Evolutionary conservation across 2,888 invertebrate species (phyloP), one percentile per base, ranked within the genome.

Genomic region (Sphecodes monilicornis): DNA sequence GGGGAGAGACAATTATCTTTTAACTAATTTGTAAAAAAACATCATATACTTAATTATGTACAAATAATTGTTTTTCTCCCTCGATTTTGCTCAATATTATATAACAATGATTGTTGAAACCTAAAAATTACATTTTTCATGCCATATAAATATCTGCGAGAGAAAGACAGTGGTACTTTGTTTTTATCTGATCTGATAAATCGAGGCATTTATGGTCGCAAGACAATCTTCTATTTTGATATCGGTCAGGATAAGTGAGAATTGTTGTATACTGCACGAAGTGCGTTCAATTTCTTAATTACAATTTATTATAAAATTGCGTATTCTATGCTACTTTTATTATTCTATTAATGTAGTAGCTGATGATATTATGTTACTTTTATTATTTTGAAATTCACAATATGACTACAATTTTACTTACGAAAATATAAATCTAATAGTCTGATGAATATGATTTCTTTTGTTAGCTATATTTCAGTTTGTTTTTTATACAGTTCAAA

Each of bases 101-200:
- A 16, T 32, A 64, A 64, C 16, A 8, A 64, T 3, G 18, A 8
- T 18, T 32, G 64, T 18, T 22, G 32, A 64, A 64, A 32, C 10
- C 22, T 18, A 22, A 64, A 18, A 32, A 32, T 64, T 3, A 16
- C 18, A 64, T 29, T 6, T 39, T 39, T 50, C 18, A 29, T 26
- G 46, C 32, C 10, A 13, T 46, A 18, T 16, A 60, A 32, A 22
- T 36, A 36, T 71, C 39, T 41, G 8, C 13, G 16, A 43, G 6
- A 72, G 8, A 6, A 76, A 73, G 16, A 69, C 1, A 69, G 6
- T n/a, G n/a, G 29, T 69, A 54, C 57, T 57, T 60, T 50, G 26
- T 83, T 50, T 29, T 64, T 83, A 84, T 85, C 79, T 69, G 10
- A 22, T 22, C 68, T 54, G 85, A 84, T 85, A 84, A 83, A 68